phyloP scores from a whole-genome alignment of 2,888 invertebrate genomes.

The Cistogaster globosa region DNA sequence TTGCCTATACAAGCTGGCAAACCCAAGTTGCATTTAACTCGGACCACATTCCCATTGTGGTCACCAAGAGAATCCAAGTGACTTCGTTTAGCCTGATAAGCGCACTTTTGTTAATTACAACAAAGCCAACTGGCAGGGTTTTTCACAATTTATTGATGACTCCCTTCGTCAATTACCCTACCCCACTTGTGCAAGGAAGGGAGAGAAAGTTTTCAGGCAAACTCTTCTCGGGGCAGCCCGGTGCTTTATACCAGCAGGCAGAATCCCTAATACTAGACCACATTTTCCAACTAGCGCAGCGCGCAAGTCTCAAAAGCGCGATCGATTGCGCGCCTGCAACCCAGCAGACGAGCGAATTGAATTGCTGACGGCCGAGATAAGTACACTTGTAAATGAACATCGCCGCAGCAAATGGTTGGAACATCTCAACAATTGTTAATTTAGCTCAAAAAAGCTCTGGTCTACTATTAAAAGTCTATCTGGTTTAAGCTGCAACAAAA shows the following conservation, averaged over 20 bases:
- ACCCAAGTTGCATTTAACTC: no score
- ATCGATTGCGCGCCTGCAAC: no score
- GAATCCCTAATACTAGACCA: not conserved
- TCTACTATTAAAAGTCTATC: not conserved
- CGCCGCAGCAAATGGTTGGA: not conserved
- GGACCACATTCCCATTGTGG: no score
- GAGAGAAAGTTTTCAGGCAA: not conserved
- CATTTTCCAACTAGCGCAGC: not conserved
- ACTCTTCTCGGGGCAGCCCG: not conserved
- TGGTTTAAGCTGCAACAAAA: not conserved
- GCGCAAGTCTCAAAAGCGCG: not conserved
- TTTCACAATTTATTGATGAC: not conserved
- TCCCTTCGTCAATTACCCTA: not conserved
- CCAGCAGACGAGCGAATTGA: not conserved
- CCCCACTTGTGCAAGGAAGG: not conserved
- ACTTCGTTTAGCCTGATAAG: no score
- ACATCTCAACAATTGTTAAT: not conserved
- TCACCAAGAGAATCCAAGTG: no score
- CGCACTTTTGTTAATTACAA: not conserved
- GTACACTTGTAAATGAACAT: not conserved
- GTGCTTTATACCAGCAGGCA: not conserved
- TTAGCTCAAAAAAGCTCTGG: not conserved
- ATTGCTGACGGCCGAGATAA: not conserved
- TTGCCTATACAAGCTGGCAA: no score
- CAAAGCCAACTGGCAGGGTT: not conserved